Base-by-base conservation (phyloP, 2,113 vertebrate genomes). In the Sceloporus tristichus region DNA sequence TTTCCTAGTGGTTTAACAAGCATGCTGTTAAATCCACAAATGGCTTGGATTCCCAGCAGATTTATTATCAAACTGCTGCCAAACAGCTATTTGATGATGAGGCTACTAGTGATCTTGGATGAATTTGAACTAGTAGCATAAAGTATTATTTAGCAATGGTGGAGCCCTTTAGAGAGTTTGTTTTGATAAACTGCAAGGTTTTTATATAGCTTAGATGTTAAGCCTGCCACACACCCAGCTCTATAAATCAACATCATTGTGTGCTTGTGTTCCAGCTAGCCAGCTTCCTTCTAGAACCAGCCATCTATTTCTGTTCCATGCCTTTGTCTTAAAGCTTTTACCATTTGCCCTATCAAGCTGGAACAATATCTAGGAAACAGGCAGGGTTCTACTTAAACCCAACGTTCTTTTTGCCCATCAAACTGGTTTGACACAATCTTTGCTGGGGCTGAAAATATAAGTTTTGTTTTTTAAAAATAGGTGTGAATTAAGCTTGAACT, bases 51-150 rank as follows among this genome's bases (percentile, higher is more conserved):
- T 79, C 13, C 13, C 77, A 85, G 27, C 75, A 86, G 85, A 68
- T 85, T 85, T 85, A 78, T 86, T 86, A 79, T 34, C 40, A 53
- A 68, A 86, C 7, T 13, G 27, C 10, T 68, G 75, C 85, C 85
- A 86, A 68, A 65, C 42, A 21, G 40, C 40, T 79, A 7, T 79
- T 68, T 78, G 27, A 78, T 68, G 75, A 79, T 86, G 85, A 68
- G 59, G 19, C 59, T 11, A 34, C 18, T 53, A 54, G 75, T 86
- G 40, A 86, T 79, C 75, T 86, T 78, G 85, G 75, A 86, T 79
- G 59, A 75, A 86, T 48, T 53, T 66, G 27, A 66, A 85, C 75
- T 53, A 77, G 59, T 14, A 85, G 40, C 25, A 78, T 68, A 48
- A 78, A 78, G 38, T 14, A 54, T 79, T 68, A 10, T 34, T 53